phyloP scores from a whole-genome alignment of 2,797 vertebrate genomes.

The Melanotaenia trifasciata region DNA sequence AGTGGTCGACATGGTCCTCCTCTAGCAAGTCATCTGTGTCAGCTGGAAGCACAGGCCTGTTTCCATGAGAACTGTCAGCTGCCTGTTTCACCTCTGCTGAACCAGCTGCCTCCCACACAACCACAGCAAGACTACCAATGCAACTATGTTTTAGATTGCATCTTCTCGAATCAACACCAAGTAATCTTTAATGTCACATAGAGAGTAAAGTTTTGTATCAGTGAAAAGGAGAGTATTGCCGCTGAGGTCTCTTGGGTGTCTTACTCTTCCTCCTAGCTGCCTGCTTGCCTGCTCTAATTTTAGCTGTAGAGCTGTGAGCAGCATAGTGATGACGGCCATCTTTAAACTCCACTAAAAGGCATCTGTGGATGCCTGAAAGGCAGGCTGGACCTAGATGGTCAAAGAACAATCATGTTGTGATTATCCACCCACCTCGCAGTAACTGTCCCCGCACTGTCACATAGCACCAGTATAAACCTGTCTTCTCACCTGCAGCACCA shows the following conservation, averaged over 20 bases:
- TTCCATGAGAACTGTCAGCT: conserved; percentile 69
- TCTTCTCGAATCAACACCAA: conserved; percentile 23
- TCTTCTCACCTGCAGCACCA: background rate
- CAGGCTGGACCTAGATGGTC: conserved; percentile 41
- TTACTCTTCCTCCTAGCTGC: conserved; percentile 60
- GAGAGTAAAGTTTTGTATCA: conserved; percentile 30
- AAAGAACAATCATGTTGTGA: conserved; percentile 41
- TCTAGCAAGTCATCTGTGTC: conserved; percentile 55
- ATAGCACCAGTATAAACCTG: background rate
- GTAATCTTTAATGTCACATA: background rate
- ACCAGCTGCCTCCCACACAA: conserved; percentile 23
- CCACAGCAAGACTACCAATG: background rate
- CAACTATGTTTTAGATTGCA: conserved; percentile 5
- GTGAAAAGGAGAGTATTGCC: conserved; percentile 34
- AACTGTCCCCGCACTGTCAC: background rate
- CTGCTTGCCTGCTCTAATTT: conserved; percentile 81
- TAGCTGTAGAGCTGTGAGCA: conserved; percentile 79
- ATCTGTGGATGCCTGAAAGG: conserved; percentile 68
- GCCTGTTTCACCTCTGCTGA: conserved; percentile 55
- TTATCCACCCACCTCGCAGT: conserved; percentile 11
- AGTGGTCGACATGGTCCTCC: conserved; percentile 45
- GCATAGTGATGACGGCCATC: conserved; percentile 85
- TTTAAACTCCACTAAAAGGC: conserved; percentile 78
- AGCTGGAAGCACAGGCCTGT: conserved; percentile 60
- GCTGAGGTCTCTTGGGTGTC: conserved; percentile 59